Evolutionary conservation across 37 sponge, comb jelly and placozoan species (phyloP), one percentile per base, ranked within the genome.

Genomic region (Halichondria panicea): DNA sequence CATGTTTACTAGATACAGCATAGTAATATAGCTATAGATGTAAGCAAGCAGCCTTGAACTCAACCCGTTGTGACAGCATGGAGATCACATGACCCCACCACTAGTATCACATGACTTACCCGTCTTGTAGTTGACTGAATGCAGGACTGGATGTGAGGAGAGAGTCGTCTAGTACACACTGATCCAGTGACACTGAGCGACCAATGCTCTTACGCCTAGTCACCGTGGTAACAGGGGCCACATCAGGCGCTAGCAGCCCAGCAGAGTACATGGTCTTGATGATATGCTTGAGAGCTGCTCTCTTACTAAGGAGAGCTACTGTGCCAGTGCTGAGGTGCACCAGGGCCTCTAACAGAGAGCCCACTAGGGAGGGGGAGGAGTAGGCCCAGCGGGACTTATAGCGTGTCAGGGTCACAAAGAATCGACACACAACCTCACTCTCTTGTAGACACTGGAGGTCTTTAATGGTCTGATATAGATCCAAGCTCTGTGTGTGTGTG

Each of bases 221-320:
- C 66, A 44, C 34, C 28, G 55, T 34, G 19, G 68, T 63, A 7
- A 55, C 25, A 0, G 77, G 63, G 1, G 63, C 62, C 25, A 71
- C 41, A 55, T 81, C 65, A 0, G 72, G 60, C 2, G 77, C 43
- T 25, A 81, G 45, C 12, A 63, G 32, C 9, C 87, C 87, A 0
- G 73, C 38, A 15, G 81, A 38, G 34, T 88, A 43, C 88, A 88
- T 83, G 19, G 84, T 78, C 80, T 89, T 74, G 25, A 79, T 22
- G 43, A 59, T 54, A 24, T 72, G 70, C 63, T 75, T 71, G 39
- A 90, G 62, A 32, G 61, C 63, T 2, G 68, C 42, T 40, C 56
- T 36, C 2, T 72, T 78, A 36, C 71, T 71, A 32, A 87, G 54
- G 34, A 87, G 34, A 18, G 77, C 67, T 28, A 66, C 79, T 28